Evolutionary conservation across 2,113 vertebrate genomes (phyloP), one percentile per base, ranked within the genome.

Genomic region (Myxocyprinus asiaticus): DNA sequence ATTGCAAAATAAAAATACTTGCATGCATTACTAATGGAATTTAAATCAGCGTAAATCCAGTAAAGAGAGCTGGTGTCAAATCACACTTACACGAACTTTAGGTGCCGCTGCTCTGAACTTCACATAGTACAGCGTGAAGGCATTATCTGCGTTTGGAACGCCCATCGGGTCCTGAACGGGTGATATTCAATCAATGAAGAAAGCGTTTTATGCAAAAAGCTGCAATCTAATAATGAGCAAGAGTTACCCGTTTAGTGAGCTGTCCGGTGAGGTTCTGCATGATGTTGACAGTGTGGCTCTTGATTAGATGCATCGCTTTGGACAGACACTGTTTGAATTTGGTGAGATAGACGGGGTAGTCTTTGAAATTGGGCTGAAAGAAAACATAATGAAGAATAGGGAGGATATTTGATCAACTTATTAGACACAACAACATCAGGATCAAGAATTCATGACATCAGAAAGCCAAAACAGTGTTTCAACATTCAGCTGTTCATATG

Each of bases 281-380:
- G 50, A 94, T 97, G 86, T 95, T 97, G 86, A 98, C 95, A 85
- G 95, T 95, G 86, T 97, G 94, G 2, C 90, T 94, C 91, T 96
- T 98, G 93, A 99, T 96, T 78, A 98, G 95, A 81, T 96, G 96
- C 93, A 98, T 94, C 87, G 96, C 97, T 96, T 95, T 98, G 75
- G 96, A 97, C 85, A 99, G 96, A 90, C 97, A 99, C 83, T 98
- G 97, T 81, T 95, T 97, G 90, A 97, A 97, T 84, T 98, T 99
- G 14, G 90, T 83, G 88, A 97, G 88, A 89, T 97, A 99, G 15
- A 98, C 93, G 6, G 97, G 95, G 75, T 97, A 98, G 88, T 99
- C 98, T 91, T 97, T 97, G 93, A 98, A 99, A 91, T 93, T 95
- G 0, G 97, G 96, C 98, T 99, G 92, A 48, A 94, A 65, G 4